Evolutionary conservation across 2,888 invertebrate genomes (phyloP), one percentile per base, ranked within the genome.

Genomic region (Antitype chi): DNA sequence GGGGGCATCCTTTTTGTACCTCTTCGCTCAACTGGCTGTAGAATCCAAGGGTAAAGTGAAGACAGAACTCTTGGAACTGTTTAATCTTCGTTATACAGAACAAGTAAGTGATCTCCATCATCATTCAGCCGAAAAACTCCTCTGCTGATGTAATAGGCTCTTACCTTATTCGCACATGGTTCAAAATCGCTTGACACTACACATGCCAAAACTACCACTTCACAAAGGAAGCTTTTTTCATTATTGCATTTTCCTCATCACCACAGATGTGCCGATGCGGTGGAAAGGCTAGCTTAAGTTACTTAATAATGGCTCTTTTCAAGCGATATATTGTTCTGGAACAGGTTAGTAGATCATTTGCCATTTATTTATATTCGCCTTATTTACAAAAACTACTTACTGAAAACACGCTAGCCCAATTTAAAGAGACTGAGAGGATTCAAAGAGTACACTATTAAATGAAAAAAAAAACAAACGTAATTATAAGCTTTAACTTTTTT

Each of bases 41-140:
- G 47, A 6, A 23, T 38, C 84, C 28, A 38, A 57, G 9, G 77
- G 55, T 11, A 25, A 11, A 0, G 70, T 84, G 0, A 59, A 70
- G 13, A 60, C 28, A 25, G 79, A 89, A 73, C 1, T 85, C 0
- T 53, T 88, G 17, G 76, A 67, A 17, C 64, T 57, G 0, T 9
- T 85, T 0, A 83, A 86, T 47, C 68, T 89, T 0, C 60, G 63
- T 0, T 38, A 64, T 9, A 76, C 67, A 20, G 78, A 84, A n/a
- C 83, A 85, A 59, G 90, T 89, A 62, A 82, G 77, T 83, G 1
- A 3, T 43, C 1, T 20, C 28, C 23, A 8, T 15, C 43, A 52
- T 49, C 9, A 47, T 59, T 6, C 25, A 57, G 23, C 2, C 49
- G 25, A 67, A 38, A 77, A 6, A 8, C 1, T 0, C 20, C 11